Base-by-base conservation (phyloP, 2,888 invertebrate genomes). In the Philaethria dido region DNA sequence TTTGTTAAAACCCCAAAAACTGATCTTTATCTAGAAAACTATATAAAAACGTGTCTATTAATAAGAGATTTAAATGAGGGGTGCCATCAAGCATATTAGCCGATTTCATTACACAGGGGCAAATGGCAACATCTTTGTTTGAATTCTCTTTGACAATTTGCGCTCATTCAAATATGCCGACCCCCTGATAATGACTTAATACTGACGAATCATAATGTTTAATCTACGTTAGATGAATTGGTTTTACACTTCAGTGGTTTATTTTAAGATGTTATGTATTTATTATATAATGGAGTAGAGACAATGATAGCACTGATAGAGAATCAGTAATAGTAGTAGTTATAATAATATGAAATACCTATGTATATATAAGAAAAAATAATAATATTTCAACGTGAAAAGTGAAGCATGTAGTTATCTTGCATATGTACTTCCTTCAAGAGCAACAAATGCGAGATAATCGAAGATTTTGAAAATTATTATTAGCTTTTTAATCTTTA, bases 71-170 rank as follows among this genome's bases (percentile, higher is more conserved):
- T 70, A 85, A 85, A 83, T 84, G 81, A 85, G 82, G 83, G 86
- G 79, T 84, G 87, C 86, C 89, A 89, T 91, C 89, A 89, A 88
- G 77, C 81, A 89, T 91, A 91, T 92, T 91, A 92, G 85, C 81
- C 86, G 87, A 89, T 88, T 87, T 86, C 81, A 90, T 91, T 92
- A 89, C 88, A 85, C 84, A 82, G 81, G 74, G 86, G 87, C 83
- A 87, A 85, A 89, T 88, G 90, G 89, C 84, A 89, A 89, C 89
- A 90, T 85, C 89, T 92, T 92, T 92, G 92, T 92, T 89, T 92
- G 92, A 90, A 88, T 92, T 92, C 92, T 92, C 92, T 92, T 92
- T 92, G 92, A 92, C 90, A 92, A 92, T 92, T 91, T 92, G 86
- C 84, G 90, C 87, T 91, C 88, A 92, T 92, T 91, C 91, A 92